Evolutionary conservation across 1,140 invertebrate species (phyloP).

Genomic region (Ceratina calcarata): DNA sequence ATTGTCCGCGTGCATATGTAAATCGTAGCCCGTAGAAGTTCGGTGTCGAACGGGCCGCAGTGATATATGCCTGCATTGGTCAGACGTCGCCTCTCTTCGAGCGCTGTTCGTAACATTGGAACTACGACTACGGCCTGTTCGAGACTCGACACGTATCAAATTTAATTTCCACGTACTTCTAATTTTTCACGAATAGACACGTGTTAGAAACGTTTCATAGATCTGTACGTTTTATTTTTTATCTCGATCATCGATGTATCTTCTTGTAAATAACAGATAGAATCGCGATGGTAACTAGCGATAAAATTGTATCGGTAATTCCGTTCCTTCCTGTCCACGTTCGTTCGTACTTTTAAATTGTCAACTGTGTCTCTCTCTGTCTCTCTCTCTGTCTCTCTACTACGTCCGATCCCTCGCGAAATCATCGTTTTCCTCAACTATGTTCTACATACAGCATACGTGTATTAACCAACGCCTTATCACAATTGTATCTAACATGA

Average conservation of each 20-base stretch:
- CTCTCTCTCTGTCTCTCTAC: neutral
- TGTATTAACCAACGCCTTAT: conserved; percentile 26
- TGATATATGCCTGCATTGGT: neutral
- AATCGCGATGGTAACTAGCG: conserved; percentile 3
- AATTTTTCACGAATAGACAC: conserved; percentile 11
- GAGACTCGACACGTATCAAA: neutral
- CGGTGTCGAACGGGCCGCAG: conserved; percentile 19
- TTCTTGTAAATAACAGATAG: conserved; percentile 57
- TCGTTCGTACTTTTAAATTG: neutral
- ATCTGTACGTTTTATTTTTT: conserved; percentile 21
- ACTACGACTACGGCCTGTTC: conserved; percentile 1
- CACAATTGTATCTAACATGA: conserved; percentile 48
- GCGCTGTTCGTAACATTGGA: neutral
- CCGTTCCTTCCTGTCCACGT: neutral
- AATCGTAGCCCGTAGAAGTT: neutral
- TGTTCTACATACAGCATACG: neutral
- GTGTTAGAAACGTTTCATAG: conserved; percentile 4
- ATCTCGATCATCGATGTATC: conserved; percentile 39
- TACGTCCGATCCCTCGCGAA: neutral
- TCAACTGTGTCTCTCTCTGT: conserved; percentile 37
- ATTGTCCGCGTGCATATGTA: conserved; percentile 31
- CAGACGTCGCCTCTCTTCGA: neutral
- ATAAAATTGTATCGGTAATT: conserved; percentile 14
- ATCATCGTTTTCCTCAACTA: neutral
- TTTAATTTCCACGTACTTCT: neutral